A percentile compares a stretch with the other conserved stretches of the same genome.
These are phyloP conservation scores for Istiophorus platypterus DNA, from an alignment of 2,113 vertebrate genomes.

Conservation along the genomic window DNA sequence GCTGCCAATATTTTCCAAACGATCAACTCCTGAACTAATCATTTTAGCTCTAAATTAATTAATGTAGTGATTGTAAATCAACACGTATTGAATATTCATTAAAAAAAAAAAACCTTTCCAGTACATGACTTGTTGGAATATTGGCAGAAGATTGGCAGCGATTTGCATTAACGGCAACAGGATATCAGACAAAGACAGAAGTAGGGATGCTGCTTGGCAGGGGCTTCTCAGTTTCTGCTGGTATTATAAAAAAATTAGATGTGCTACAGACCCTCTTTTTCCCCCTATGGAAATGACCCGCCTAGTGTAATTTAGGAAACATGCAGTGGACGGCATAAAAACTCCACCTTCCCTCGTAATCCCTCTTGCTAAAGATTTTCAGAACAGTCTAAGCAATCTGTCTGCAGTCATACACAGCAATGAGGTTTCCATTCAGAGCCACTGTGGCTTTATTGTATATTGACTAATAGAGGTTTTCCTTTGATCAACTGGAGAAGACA, in stretches of 20 bases:
- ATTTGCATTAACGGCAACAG: conserved; percentile 41
- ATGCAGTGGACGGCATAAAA: conserved; percentile 67
- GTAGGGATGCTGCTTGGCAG: conserved; percentile 63
- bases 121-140: neutral
- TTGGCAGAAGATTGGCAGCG: conserved; percentile 16
- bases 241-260: conserved; percentile 75
- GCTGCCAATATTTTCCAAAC: neutral
- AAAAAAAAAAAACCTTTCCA: neutral
- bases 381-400: conserved; percentile 24
- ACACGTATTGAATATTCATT: neutral
- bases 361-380: conserved; percentile 58
- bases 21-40: neutral
- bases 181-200: conserved; percentile 61
- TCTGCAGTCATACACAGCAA: conserved; percentile 27
- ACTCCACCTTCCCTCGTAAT: conserved; percentile 56
- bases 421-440: conserved; percentile 28
- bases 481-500: conserved; percentile 39
- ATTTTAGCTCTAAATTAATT: neutral
- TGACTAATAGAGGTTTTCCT: conserved; percentile 43
- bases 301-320: conserved; percentile 76
- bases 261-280: conserved; percentile 58
- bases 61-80: neutral
- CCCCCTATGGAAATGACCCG: conserved; percentile 70
- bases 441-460: conserved; percentile 10
- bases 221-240: conserved; percentile 67